phyloP scores from a whole-genome alignment of 2,797 vertebrate species.

The Peromyscus aztecus region DNA sequence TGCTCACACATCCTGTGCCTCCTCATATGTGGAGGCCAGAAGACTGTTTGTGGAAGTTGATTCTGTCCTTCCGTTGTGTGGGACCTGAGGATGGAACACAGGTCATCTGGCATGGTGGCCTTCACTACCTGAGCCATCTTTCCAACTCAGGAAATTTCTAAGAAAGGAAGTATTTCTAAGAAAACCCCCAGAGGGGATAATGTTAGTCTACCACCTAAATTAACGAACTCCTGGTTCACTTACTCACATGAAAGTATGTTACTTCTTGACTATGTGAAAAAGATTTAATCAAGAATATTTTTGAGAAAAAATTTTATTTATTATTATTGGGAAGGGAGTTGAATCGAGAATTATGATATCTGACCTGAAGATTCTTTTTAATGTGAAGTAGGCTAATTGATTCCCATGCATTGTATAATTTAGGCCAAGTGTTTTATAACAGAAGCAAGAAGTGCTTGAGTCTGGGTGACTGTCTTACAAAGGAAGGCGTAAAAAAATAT shows the following conservation, averaged over 20 bases:
- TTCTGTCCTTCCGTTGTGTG: neutral
- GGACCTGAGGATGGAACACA: no score
- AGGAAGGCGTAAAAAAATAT: constrained; percentile 23
- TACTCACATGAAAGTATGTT: neutral
- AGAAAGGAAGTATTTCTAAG: constrained; percentile 26
- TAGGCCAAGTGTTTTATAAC: neutral
- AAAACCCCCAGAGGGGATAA: neutral
- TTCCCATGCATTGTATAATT: neutral
- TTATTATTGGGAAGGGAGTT: neutral
- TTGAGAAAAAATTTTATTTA: neutral
- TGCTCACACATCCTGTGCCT: neutral
- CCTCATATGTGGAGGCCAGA: neutral
- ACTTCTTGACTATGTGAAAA: constrained; percentile 8
- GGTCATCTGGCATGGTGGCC: neutral
- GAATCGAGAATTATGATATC: constrained; percentile 35
- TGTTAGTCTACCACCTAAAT: neutral
- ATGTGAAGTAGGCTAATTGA: neutral
- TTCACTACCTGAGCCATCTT: neutral
- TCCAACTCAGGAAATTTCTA: neutral
- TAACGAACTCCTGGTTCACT: neutral
- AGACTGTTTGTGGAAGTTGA: neutral
- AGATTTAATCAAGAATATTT: neutral
- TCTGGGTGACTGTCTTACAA: neutral
- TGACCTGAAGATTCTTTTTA: neutral
- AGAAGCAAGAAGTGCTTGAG: neutral